Percentiles rank a stretch among this genome's conserved stretches.
phyloP scores from a whole-genome alignment of 2,888 invertebrate species.

The Podotricha telesiphe region DNA sequence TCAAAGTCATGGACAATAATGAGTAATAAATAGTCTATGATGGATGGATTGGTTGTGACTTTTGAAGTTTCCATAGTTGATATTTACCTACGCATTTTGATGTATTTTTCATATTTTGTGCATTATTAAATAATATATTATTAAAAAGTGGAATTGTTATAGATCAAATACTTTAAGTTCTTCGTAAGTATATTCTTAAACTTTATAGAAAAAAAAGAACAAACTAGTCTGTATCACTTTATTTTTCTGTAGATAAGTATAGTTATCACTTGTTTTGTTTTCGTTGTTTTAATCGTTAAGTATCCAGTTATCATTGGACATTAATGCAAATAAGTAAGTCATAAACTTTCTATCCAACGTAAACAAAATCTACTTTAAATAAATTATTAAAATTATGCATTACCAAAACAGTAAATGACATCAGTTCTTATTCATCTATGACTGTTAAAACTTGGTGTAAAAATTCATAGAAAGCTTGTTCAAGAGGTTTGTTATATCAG shows the following conservation, averaged over 20 bases:
- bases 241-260: conserved; percentile 33
- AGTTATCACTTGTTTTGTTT: conserved; percentile 39
- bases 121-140: conserved; percentile 23
- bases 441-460: conserved; percentile 23
- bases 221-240: conserved; percentile 26
- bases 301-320: conserved; percentile 22
- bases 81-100: conserved; percentile 41
- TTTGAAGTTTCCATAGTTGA: conserved; percentile 37
- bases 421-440: conserved; percentile 64
- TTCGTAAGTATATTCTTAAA: conserved; percentile 30
- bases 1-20: neutral
- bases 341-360: conserved; percentile 19
- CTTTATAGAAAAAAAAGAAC: conserved; percentile 3
- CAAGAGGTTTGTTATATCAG: conserved; percentile 13
- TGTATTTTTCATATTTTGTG: conserved; percentile 20
- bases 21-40: conserved; percentile 26
- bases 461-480: conserved; percentile 27
- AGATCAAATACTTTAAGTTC: conserved; percentile 7
- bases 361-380: neutral
- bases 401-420: conserved; percentile 54
- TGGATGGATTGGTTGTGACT: conserved; percentile 11
- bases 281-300: conserved; percentile 30
- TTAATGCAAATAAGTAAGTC: conserved; percentile 19
- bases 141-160: neutral
- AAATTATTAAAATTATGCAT: conserved; percentile 10